These are phyloP conservation scores for Catocala nupta DNA, from an alignment of 2,888 invertebrate species.

Conservation along the genomic window DNA sequence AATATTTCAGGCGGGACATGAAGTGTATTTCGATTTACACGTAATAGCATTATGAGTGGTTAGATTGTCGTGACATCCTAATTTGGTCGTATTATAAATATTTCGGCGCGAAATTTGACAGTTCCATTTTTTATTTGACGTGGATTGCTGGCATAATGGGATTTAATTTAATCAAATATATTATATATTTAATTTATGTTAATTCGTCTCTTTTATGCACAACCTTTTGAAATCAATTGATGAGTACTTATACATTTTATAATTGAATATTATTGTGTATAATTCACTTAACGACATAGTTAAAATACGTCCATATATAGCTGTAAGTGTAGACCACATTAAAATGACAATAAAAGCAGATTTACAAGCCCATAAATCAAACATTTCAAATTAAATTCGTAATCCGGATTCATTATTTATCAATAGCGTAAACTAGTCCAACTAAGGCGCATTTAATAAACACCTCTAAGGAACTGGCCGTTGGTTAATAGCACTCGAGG, in stretches of 20 bases:
- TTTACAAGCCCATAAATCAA: slow-evolving; percentile 38
- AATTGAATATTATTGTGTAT: slow-evolving; percentile 27
- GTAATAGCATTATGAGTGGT: slow-evolving; percentile 65
- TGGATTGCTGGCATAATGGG: slow-evolving; percentile 37
- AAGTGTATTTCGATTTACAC: slow-evolving; percentile 74
- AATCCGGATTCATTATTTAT: slow-evolving; percentile 43
- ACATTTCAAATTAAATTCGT: slow-evolving; percentile 39
- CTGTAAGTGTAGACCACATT: slow-evolving; percentile 25
- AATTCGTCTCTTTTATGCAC: slow-evolving; percentile 12
- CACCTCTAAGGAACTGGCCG: slow-evolving; percentile 85
- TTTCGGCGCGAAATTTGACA: slow-evolving; percentile 47
- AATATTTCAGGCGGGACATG: slow-evolving; percentile 74
- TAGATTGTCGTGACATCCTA: slow-evolving; percentile 66
- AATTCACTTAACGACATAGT: slow-evolving; percentile 23
- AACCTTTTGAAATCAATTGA: slow-evolving; percentile 26
- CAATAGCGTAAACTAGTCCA: slow-evolving; percentile 61
- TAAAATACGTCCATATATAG: slow-evolving; percentile 23
- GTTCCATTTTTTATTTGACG: slow-evolving; percentile 41
- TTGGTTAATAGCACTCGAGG: slow-evolving; percentile 80
- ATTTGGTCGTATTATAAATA: slow-evolving; percentile 60
- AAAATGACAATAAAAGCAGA: slow-evolving; percentile 20
- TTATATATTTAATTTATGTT: slow-evolving; percentile 21
- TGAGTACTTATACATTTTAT: slow-evolving; percentile 1
- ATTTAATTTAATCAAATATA: slow-evolving; percentile 38
- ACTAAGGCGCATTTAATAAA: slow-evolving; percentile 80